These are phyloP conservation scores for Callinectes sapidus DNA, from an alignment of 2,888 invertebrate species.

Conservation along the genomic window DNA sequence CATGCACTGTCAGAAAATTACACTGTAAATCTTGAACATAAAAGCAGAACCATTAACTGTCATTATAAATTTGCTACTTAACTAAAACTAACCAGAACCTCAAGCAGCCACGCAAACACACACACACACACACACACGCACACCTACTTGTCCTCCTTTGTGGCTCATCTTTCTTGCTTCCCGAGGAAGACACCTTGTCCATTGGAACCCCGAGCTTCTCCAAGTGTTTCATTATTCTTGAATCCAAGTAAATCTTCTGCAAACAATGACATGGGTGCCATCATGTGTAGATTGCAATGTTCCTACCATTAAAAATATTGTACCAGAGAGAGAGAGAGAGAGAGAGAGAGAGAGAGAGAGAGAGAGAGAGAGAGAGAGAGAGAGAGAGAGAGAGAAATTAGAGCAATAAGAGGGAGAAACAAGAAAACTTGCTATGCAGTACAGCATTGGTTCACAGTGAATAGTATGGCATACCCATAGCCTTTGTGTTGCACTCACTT, in stretches of 20 bases:
- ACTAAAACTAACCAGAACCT: too few species aligned
- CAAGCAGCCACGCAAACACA: background rate
- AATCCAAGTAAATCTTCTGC: background rate
- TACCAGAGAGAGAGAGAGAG: background rate
- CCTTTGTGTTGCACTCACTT: background rate
- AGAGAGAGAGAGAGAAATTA: constrained; percentile 39
- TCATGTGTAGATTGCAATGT: background rate
- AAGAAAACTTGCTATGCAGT: background rate
- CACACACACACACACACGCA: background rate
- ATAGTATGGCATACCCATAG: too few species aligned
- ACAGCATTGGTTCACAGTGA: too few species aligned
- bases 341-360: constrained; percentile 29
- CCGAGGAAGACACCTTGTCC: background rate
- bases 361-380: constrained; percentile 34
- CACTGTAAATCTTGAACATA: background rate
- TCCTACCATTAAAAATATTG: background rate
- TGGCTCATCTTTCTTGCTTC: background rate
- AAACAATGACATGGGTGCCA: background rate
- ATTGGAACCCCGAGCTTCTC: background rate
- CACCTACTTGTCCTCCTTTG: background rate
- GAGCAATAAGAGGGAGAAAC: too few species aligned
- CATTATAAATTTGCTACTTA: background rate
- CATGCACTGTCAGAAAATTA: too few species aligned
- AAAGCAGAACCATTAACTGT: background rate
- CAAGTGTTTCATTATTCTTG: background rate